Evolutionary conservation across 2,797 vertebrate species (phyloP).

Genomic region (Morus bassanus): DNA sequence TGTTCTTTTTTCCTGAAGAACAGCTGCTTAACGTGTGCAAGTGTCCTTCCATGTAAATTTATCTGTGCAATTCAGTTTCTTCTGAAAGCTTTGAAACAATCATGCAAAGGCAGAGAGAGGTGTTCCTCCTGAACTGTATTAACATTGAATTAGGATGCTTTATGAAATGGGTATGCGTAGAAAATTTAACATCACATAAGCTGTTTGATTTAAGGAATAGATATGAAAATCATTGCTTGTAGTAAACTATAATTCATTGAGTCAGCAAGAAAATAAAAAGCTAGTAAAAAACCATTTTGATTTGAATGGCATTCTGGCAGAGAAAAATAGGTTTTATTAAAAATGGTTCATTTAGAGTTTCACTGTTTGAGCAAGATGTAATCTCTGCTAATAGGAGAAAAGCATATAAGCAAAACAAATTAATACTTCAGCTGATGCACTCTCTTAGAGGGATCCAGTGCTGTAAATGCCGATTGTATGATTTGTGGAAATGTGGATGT

Average conservation of each 20-base stretch:
- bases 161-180: background rate
- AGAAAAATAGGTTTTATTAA: background rate
- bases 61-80: background rate
- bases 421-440: background rate
- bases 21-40: accelerated
- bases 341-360: background rate
- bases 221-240: background rate
- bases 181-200: background rate
- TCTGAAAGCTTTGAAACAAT: background rate
- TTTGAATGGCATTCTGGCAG: background rate
- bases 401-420: background rate
- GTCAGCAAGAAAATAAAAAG: background rate
- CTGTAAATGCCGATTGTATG: background rate
- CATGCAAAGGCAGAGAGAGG: background rate
- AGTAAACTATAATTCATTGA: background rate
- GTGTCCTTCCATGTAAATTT: background rate
- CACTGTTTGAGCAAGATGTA: background rate
- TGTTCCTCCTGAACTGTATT: background rate
- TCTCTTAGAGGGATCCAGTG: background rate
- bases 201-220: background rate
- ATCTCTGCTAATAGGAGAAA: background rate
- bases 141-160: background rate
- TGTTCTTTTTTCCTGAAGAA: background rate
- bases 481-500: background rate
- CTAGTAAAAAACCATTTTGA: background rate